Percentiles rank a stretch among this genome's conserved stretches.
phyloP scores from a whole-genome alignment of 2,888 invertebrate genomes.

The Smittia aterrima region DNA sequence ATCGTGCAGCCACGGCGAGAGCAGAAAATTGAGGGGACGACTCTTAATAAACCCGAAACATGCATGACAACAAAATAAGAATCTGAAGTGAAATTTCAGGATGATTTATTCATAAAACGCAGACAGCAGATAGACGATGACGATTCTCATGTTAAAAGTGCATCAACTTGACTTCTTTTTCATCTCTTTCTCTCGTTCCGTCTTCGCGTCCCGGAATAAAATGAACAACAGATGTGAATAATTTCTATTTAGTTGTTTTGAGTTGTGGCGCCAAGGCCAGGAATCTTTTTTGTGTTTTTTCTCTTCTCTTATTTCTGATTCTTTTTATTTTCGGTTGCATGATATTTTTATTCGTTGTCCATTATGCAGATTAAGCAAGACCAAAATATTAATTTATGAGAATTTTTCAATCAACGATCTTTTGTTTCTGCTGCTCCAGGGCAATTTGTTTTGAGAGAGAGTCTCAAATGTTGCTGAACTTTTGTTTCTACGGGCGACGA shows the following conservation, averaged over 20 bases:
- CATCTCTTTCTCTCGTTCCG: neutral
- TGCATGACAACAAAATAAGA: neutral
- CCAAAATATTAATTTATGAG: constrained; percentile 18
- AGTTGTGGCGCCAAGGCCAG: constrained; percentile 41
- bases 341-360: constrained; percentile 26
- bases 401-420: constrained; percentile 15
- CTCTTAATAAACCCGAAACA: neutral
- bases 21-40: neutral
- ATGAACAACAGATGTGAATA: constrained; percentile 41
- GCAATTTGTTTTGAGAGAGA: neutral
- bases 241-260: constrained; percentile 34
- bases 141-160: neutral
- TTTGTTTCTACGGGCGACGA: neutral
- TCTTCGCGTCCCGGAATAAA: constrained; percentile 4
- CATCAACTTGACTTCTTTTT: constrained; percentile 12
- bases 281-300: constrained; percentile 1
- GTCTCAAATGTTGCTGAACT: constrained; percentile 10
- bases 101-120: constrained; percentile 37
- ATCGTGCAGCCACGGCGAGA: constrained; percentile 20
- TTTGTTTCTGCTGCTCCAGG: neutral
- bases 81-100: constrained; percentile 11
- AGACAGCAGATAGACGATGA: constrained; percentile 32
- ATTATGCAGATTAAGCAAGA: constrained; percentile 39
- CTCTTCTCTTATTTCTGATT: neutral
- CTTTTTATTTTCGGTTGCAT: constrained; percentile 17